Evolutionary conservation across 2,113 vertebrate species (phyloP).

Genomic region (Hippocampus guttulatus): DNA sequence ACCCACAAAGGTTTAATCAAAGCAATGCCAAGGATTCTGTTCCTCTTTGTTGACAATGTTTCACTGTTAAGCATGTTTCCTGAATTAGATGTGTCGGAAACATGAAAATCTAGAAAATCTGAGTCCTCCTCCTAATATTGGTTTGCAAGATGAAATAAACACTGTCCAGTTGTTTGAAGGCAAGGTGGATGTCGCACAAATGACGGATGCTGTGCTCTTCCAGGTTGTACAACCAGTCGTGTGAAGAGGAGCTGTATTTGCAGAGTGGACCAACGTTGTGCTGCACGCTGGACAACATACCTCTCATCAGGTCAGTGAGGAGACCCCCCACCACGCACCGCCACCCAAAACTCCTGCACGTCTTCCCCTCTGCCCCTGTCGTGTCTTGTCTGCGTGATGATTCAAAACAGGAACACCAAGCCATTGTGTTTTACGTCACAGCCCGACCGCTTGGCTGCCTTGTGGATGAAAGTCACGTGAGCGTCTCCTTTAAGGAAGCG

Average conservation of each 20-base stretch:
- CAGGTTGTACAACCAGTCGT: constrained; percentile 76
- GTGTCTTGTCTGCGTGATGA: constrained; percentile 15
- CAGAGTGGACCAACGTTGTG: constrained; percentile 69
- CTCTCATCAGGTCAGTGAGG: constrained; percentile 71
- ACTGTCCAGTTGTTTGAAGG: not conserved
- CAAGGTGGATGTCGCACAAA: not conserved
- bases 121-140: no score
- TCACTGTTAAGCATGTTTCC: no score
- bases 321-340: not conserved
- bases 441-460: constrained; percentile 15
- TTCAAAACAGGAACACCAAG: constrained; percentile 56
- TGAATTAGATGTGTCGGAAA: no score
- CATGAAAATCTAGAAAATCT: no score
- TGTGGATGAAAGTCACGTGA: constrained; percentile 38
- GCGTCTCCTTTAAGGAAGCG: constrained; percentile 12
- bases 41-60: no score
- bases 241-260: constrained; percentile 67
- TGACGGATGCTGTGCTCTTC: constrained; percentile 2
- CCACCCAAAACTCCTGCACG: not conserved
- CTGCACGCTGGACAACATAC: constrained; percentile 74
- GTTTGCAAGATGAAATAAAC: no score
- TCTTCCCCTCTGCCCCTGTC: constrained; percentile 5
- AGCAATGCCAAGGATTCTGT: no score
- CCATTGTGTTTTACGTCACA: constrained; percentile 47
- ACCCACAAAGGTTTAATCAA: no score